A percentile compares a stretch with the other conserved stretches of the same genome.
Conservation (phyloP, 1,140 invertebrate genomes). For the Holcopasites calliopsidis region DNA sequence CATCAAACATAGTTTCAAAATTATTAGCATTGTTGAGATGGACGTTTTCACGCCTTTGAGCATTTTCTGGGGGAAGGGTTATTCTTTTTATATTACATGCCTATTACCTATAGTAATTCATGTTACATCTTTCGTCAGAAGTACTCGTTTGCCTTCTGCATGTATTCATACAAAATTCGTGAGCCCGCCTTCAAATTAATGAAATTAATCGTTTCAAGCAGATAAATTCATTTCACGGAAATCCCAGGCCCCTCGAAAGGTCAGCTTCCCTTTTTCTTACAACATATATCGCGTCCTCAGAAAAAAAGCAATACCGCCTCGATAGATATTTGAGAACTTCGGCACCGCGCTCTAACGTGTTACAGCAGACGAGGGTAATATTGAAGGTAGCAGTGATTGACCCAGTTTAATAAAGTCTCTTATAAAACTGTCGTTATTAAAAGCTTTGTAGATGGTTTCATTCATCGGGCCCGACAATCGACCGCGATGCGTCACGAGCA, state of each 20-base stretch:
- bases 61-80: no score
- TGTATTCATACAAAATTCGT: no score
- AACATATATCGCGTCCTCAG: background rate
- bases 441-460: slow-evolving; percentile 33
- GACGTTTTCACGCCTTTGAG: no score
- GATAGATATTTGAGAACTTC: slow-evolving; percentile 12
- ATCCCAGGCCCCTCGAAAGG: no score
- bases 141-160: no score
- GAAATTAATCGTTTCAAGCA: background rate
- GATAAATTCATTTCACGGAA: background rate
- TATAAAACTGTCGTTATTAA: slow-evolving; percentile 45
- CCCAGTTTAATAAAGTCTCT: slow-evolving; percentile 45
- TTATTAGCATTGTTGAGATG: no score
- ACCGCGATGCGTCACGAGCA: background rate
- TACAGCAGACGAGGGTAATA: slow-evolving; percentile 9
- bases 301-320: background rate
- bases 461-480: slow-evolving; percentile 32
- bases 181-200: no score
- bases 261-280: background rate
- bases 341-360: slow-evolving; percentile 36
- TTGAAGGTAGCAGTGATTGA: slow-evolving; percentile 45
- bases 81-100: no score
- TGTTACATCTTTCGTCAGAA: no score
- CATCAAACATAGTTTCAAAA: no score
- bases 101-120: no score